Base-by-base conservation (phyloP, 2,113 vertebrate species). In the Cardinalis cardinalis region DNA sequence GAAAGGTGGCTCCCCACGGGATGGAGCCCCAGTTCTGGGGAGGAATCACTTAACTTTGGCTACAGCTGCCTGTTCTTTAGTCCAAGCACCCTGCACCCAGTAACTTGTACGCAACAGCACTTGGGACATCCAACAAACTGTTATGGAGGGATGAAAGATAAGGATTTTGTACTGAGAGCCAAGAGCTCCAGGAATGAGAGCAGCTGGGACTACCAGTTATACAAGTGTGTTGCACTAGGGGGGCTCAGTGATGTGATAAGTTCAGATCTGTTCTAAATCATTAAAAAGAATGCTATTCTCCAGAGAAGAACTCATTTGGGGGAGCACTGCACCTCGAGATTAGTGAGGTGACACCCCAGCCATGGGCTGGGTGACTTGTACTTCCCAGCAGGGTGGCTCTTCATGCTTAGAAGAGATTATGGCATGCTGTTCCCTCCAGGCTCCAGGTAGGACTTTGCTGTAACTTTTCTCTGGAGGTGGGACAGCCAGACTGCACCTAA, bases 291-390 rank as follows among this genome's bases (percentile, higher is more conserved):
- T 10, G 14, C 52, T 40, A 5, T 44, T 60, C 29, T 60, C 19
- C 41, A 76, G 55, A 56, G n/a, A 28, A 18, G 20, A 56, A 18
- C 44, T 61, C 18, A 31, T 1, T 0, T 29, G 7, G 29, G 18
- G 24, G 23, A 84, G 55, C 14, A 15, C 2, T 59, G 21, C 69
- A 36, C 53, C 34, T 18, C 3, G 25, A 71, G 31, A 34, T 43
- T 3, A 32, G 19, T 8, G 44, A 87, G 24, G 44, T 78, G 61
- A 28, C 29, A 34, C 53, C 18, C 41, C 16, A 89, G 26, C 38
- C 61, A 3, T 0, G 24, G 41, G 43, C 13, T 2, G 21, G 28
- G 48, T 2, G 6, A 65, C 23, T 13, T 18, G 18, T n/a, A n/a
- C 43, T 20, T 43, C 28, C 12, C 21, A 74, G 60, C 44, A 40